phyloP scores from a whole-genome alignment of 2,797 vertebrate species.

The Pseudochirops corinnae region DNA sequence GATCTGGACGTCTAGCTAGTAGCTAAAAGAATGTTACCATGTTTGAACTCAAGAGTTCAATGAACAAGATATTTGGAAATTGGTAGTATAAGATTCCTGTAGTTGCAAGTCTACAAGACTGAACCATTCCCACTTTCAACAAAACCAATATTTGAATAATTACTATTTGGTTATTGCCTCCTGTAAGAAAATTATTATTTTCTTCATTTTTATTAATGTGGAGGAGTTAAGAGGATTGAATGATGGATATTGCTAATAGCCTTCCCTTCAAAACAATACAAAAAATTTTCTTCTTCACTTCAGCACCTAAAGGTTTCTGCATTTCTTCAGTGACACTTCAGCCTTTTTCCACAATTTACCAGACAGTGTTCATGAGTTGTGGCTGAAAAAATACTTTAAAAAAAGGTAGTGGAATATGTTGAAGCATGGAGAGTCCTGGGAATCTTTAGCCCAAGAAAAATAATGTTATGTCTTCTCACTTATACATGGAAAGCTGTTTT shows the following conservation, averaged over 20 bases:
- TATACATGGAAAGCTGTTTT: not conserved
- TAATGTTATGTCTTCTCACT: not conserved
- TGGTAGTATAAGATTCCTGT: not conserved
- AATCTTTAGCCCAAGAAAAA: not conserved
- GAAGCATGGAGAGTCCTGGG: not conserved
- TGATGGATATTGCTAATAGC: not conserved
- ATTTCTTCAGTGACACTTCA: not conserved
- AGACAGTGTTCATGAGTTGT: not conserved
- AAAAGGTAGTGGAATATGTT: not conserved
- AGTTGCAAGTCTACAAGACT: not conserved
- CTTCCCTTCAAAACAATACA: not conserved
- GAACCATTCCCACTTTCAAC: not conserved
- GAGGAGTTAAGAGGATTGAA: not conserved
- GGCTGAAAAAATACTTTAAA: not conserved
- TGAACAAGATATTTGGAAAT: not conserved
- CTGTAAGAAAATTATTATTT: not conserved
- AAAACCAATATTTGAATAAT: not conserved
- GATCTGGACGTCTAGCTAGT: not conserved
- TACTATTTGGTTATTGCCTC: not conserved
- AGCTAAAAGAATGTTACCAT: slow-evolving; percentile 40
- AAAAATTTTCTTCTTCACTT: not conserved
- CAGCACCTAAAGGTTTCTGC: not conserved
- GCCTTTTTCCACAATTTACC: not conserved
- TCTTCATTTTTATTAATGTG: not conserved
- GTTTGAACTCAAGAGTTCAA: not conserved